Evolutionary conservation across 2,113 vertebrate species (phyloP).

Genomic region (Prietella phreatophila): DNA sequence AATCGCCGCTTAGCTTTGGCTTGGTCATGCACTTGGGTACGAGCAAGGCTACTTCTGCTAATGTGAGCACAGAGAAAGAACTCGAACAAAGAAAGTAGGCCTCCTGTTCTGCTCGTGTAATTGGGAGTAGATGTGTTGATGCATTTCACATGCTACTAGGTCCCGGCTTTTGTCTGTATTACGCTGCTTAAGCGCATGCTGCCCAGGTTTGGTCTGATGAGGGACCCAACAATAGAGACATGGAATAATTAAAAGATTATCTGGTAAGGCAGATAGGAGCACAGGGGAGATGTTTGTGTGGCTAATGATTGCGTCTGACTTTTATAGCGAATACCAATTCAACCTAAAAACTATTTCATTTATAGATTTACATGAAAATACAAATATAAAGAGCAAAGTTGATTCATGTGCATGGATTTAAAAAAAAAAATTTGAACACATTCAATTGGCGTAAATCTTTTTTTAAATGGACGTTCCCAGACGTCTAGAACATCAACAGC

Average conservation of each 20-base stretch:
- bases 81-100: conserved; percentile 21
- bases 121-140: conserved; percentile 57
- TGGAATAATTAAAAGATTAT: neutral
- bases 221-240: neutral
- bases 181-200: conserved; percentile 15
- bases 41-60: conserved; percentile 51
- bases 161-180: conserved; percentile 7
- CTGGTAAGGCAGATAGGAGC: neutral
- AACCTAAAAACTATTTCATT: neutral
- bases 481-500: neutral
- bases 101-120: conserved; percentile 48
- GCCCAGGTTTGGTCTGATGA: neutral
- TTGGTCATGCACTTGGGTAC: conserved; percentile 27
- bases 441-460: neutral
- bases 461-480: neutral
- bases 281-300: neutral
- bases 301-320: neutral
- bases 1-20: neutral
- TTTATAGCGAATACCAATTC: neutral
- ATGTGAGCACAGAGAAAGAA: conserved; percentile 55
- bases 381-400: neutral
- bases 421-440: too few species aligned
- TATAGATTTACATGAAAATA: neutral
- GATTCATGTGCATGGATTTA: neutral
- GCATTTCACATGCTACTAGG: conserved; percentile 59